These are phyloP conservation scores for Oxygymnocypris stewartii DNA, from an alignment of 2,113 vertebrate species.

Conservation along the genomic window DNA sequence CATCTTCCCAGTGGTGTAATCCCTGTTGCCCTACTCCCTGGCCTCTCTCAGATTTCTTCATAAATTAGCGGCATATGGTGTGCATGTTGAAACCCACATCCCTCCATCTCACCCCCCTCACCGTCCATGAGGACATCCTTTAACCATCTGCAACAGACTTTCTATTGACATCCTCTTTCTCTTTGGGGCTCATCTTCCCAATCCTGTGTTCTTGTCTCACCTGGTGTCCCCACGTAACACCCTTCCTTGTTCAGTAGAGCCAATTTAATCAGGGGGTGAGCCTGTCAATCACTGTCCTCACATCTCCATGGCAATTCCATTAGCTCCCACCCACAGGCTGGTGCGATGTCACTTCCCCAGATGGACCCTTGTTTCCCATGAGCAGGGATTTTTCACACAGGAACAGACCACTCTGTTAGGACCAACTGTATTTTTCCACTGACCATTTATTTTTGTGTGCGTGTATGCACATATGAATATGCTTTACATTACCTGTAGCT, in stretches of 20 bases:
- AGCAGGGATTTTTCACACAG: conserved; percentile 37
- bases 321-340: conserved; percentile 29
- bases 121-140: conserved; percentile 41
- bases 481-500: too few species aligned
- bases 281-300: conserved; percentile 19
- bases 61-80: conserved; percentile 32
- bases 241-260: background rate
- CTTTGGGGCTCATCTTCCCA: background rate
- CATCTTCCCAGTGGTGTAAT: conserved; percentile 27
- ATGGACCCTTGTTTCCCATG: conserved; percentile 37
- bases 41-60: conserved; percentile 42
- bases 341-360: conserved; percentile 45
- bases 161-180: background rate
- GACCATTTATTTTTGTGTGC: background rate
- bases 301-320: conserved; percentile 40
- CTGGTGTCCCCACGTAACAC: background rate
- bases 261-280: too few species aligned
- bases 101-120: background rate
- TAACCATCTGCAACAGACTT: background rate
- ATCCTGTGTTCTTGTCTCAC: conserved; percentile 22
- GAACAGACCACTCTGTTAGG: background rate
- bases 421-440: conserved; percentile 13
- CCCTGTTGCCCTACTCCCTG: background rate
- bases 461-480: background rate
- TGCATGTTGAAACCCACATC: conserved; percentile 19